Base-by-base conservation (phyloP, 2,797 vertebrate species). In the Melanotaenia boesemani region DNA sequence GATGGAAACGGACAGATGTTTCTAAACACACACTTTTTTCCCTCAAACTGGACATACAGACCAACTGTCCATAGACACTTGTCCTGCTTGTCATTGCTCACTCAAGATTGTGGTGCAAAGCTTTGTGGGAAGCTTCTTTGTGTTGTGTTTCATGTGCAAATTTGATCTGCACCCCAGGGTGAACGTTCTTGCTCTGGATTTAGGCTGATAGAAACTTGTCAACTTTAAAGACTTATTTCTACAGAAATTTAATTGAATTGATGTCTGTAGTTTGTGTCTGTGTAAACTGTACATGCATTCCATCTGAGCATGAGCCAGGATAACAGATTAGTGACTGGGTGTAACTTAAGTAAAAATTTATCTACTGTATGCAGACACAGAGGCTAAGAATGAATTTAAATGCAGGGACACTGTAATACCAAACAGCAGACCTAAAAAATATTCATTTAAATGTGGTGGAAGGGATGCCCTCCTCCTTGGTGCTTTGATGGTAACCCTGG, bases 401-500 rank as follows among this genome's bases (percentile, higher is more conserved):
- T 20, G 18, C 18, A n/a, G 6, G 7, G 7, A 20, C 44, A 46
- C 16, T 20, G 44, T 52, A 10, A 20, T 52, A 22, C 4, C 2
- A 52, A 22, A 22, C 48, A 52, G 20, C 20, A 20, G 18, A 48
- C 46, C n/a, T 52, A 30, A 15, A 50, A 28, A 28, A 16, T 28
- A 56, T 16, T 56, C 0, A 30, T 56, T 15, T 2, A 1, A 56
- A 36, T 48, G 55, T 44, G 44, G 39, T 39, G 61, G 67, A 74
- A 24, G 82, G 83, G 83, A 76, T 81, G 24, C 70, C 84, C 77
- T 65, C 36, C 52, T 85, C 63, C 60, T 50, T 15, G 32, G 54
- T 37, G 68, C 87, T 92, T 93, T 92, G 81, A 92, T 91, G 89
- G 92, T 88, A 90, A 92, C 86, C 80, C 82, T 91, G 93, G 94